Conservation (phyloP, 2,888 invertebrate species). For the Neelides folsomi region DNA sequence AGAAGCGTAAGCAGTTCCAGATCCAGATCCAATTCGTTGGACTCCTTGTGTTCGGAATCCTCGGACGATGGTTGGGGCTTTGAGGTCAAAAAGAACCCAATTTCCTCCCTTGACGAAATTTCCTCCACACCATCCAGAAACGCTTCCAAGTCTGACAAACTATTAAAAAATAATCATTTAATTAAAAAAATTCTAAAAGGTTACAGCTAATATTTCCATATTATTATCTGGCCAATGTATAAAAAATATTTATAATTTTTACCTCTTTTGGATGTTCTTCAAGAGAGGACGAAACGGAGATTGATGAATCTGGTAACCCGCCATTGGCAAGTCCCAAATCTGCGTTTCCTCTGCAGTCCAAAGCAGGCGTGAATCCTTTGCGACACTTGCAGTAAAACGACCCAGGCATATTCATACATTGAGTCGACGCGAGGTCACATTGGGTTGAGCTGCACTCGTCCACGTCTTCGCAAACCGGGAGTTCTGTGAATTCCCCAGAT, state of each 20-base stretch:
- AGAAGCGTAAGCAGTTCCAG: conserved; percentile 70
- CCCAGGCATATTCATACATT: conserved; percentile 76
- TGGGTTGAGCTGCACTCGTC: conserved; percentile 80
- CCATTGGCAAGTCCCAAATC: conserved; percentile 78
- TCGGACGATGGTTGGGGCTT: conserved; percentile 73
- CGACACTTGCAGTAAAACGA: conserved; percentile 73
- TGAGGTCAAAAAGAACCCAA: conserved; percentile 74
- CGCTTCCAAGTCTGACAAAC: conserved; percentile 68
- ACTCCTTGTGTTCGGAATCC: conserved; percentile 86
- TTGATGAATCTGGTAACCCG: conserved; percentile 78
- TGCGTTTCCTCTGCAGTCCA: conserved; percentile 78
- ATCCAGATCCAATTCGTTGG: conserved; percentile 55
- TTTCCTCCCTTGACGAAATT: conserved; percentile 72
- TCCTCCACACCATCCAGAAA: conserved; percentile 73
- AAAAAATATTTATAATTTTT: too few species aligned
- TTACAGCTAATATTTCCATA: background rate
- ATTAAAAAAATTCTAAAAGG: background rate
- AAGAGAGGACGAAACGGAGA: conserved; percentile 70
- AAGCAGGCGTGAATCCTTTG: conserved; percentile 65
- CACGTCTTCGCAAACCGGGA: conserved; percentile 72
- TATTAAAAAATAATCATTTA: conserved; percentile 36
- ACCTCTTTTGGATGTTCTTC: conserved; percentile 68
- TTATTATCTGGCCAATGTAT: too few species aligned
- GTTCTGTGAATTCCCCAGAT: conserved; percentile 55
- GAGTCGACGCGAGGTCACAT: conserved; percentile 78